These are phyloP conservation scores for Lepidurus arcticus DNA, from an alignment of 1,140 invertebrate species.

Conservation along the genomic window DNA sequence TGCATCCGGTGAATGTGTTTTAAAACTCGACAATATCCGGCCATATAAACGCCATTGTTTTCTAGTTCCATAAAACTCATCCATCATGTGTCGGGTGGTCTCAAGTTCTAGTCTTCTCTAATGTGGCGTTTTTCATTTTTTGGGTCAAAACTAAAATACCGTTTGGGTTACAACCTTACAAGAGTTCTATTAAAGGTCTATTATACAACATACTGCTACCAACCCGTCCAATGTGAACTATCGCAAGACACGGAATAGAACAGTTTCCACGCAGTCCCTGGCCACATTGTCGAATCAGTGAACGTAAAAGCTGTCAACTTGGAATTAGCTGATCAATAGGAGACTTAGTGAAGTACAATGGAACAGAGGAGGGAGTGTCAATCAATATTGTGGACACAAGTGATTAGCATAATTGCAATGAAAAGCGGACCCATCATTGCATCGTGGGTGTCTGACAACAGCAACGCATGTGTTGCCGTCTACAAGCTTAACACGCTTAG, in stretches of 20 bases:
- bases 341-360: not conserved
- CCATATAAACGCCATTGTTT: not conserved
- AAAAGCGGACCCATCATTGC: not conserved
- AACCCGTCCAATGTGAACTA: no score
- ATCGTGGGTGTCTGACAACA: slow-evolving; percentile 14
- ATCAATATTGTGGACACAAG: not conserved
- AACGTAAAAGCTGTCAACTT: not conserved
- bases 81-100: not conserved
- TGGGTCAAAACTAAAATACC: no score
- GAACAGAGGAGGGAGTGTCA: not conserved
- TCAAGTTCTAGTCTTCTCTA: not conserved
- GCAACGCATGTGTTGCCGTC: not conserved
- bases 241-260: no score
- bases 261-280: no score
- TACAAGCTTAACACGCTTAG: not conserved
- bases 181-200: no score
- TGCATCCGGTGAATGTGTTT: not conserved
- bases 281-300: not conserved
- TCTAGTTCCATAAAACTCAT: not conserved
- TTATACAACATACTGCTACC: no score
- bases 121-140: not conserved
- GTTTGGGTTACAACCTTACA: no score
- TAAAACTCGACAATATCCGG: not conserved
- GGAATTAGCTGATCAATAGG: not conserved
- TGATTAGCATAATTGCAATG: slow-evolving; percentile 22